A percentile compares a stretch with the other conserved stretches of the same genome.
These are phyloP conservation scores for Ectropis crepuscularia DNA, from an alignment of 2,888 invertebrate species.

Conservation along the genomic window DNA sequence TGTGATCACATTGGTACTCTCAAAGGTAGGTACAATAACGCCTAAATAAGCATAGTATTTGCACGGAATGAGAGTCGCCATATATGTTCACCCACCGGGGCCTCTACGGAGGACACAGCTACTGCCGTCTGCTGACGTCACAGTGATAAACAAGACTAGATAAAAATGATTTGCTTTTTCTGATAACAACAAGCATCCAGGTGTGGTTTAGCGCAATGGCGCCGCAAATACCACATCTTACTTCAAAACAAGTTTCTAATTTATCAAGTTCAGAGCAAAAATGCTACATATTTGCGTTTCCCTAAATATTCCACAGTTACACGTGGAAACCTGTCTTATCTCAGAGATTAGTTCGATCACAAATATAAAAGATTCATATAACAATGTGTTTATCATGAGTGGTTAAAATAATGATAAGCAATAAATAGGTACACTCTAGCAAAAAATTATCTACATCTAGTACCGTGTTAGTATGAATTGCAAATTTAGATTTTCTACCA, in stretches of 20 bases:
- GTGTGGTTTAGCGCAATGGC: constrained; percentile 2
- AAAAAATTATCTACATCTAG: not conserved
- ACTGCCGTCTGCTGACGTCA: constrained; percentile 38
- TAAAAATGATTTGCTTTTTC: constrained; percentile 44
- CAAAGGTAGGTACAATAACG: not conserved
- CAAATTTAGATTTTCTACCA: not conserved
- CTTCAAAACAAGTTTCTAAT: not conserved
- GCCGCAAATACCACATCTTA: not conserved
- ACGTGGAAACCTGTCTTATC: constrained; percentile 2
- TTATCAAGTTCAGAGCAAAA: not conserved
- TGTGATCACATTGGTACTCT: too few relatives aligned
- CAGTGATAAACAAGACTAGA: constrained; percentile 39
- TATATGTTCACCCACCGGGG: constrained; percentile 41
- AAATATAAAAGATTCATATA: constrained; percentile 2
- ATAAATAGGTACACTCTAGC: not conserved
- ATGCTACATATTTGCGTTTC: not conserved
- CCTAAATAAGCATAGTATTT: not conserved
- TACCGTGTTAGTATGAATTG: not conserved
- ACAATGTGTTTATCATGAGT: constrained; percentile 2
- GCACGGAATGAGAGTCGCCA: constrained; percentile 8
- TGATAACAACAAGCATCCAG: constrained; percentile 18
- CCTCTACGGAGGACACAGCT: constrained; percentile 41
- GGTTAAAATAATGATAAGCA: not conserved
- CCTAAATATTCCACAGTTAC: constrained; percentile 1
- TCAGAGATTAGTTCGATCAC: not conserved